phyloP scores from a whole-genome alignment of 2,888 invertebrate species.

The Psylliodes chrysocephalus region DNA sequence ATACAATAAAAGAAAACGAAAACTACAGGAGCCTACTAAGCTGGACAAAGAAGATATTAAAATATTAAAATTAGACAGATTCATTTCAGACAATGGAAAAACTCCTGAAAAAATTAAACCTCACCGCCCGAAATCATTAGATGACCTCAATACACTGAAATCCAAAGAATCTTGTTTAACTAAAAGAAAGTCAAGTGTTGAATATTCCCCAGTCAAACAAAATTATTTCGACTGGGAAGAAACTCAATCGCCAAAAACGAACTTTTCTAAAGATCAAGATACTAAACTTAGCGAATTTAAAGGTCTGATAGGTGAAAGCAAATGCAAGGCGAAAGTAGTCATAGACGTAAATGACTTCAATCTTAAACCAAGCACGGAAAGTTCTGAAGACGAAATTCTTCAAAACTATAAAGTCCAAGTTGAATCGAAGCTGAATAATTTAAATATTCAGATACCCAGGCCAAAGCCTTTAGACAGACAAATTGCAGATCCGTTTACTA shows the following conservation, averaged over 20 bases:
- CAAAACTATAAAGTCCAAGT: constrained; percentile 56
- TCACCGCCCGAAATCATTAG: constrained; percentile 40
- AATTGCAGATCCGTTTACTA: constrained; percentile 26
- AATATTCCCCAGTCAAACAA: constrained; percentile 33
- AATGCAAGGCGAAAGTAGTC: constrained; percentile 44
- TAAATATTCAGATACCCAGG: constrained; percentile 56
- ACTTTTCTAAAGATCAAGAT: constrained; percentile 33
- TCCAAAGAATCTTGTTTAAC: constrained; percentile 22
- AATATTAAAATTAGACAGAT: constrained; percentile 28
- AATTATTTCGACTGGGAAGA: constrained; percentile 52
- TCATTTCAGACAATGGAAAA: background rate
- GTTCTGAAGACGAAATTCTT: constrained; percentile 47
- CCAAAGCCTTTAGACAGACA: constrained; percentile 41
- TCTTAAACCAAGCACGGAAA: constrained; percentile 29
- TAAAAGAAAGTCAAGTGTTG: constrained; percentile 36
- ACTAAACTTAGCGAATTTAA: constrained; percentile 45
- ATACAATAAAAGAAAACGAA: constrained; percentile 53
- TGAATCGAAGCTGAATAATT: constrained; percentile 54
- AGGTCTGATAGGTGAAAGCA: constrained; percentile 42
- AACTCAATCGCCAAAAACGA: constrained; percentile 47
- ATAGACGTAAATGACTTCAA: constrained; percentile 50
- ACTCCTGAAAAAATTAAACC: constrained; percentile 27
- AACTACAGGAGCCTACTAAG: constrained; percentile 27
- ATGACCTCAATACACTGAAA: constrained; percentile 35
- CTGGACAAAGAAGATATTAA: constrained; percentile 26